Conservation (phyloP, 2,113 vertebrate species). For the Labeo rohita region DNA sequence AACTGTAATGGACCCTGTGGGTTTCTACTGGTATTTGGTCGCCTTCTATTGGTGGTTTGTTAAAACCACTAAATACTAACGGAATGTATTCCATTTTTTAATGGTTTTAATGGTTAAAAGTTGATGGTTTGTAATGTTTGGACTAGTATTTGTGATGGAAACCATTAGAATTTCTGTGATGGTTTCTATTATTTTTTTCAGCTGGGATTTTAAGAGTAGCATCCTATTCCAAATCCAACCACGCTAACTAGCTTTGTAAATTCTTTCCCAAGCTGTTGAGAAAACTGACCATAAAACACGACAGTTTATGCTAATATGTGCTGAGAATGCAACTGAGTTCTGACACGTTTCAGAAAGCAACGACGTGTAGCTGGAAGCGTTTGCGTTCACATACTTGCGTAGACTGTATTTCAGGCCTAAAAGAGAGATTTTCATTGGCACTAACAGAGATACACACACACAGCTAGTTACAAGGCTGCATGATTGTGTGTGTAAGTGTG, state of each 20-base stretch:
- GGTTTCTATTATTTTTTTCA: too few relatives aligned
- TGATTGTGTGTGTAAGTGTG: conserved; percentile 60
- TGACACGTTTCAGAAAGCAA: neutral
- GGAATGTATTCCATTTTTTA: too few relatives aligned
- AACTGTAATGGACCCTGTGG: too few relatives aligned
- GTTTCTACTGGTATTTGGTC: too few relatives aligned
- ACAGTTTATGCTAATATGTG: neutral
- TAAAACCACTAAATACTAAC: too few relatives aligned
- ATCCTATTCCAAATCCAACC: neutral
- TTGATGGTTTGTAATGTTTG: too few relatives aligned
- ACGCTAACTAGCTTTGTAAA: neutral
- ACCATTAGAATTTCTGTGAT: too few relatives aligned
- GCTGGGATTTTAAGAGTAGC: neutral
- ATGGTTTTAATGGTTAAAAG: too few relatives aligned
- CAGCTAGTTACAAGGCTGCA: conserved; percentile 59
- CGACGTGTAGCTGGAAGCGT: neutral
- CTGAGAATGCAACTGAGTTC: conserved; percentile 5
- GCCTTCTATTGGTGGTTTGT: too few relatives aligned
- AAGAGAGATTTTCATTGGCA: conserved; percentile 43
- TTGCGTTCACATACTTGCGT: neutral
- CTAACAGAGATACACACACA: conserved; percentile 62
- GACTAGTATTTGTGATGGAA: too few relatives aligned
- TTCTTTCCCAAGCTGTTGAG: neutral
- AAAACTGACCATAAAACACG: neutral
- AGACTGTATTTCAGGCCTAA: conserved; percentile 12